Evolutionary conservation across 2,113 vertebrate species (phyloP), one percentile per base, ranked within the genome.

Genomic region (Mesitornis unicolor): DNA sequence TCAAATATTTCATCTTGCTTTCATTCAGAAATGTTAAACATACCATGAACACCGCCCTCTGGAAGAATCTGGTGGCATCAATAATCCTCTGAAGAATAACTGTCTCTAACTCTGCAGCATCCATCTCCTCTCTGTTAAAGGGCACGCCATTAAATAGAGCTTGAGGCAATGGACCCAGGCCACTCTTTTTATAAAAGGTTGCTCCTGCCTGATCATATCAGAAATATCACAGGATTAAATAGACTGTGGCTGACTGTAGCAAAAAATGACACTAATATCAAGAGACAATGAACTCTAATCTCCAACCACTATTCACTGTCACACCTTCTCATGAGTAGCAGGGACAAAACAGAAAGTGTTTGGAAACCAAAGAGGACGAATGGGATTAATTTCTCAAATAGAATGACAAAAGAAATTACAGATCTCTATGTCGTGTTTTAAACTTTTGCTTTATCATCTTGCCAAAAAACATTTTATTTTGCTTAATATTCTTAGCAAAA

Each of bases 81-180:
- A 98, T 98, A 97, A 99, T 99, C 97, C 96, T 99, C 91, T 99
- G 98, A 69, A 99, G 97, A 89, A 99, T 91, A 84, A 98, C 84
- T 9, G 98, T 98, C 97, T 99, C 98, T 67, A 99, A 94, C 57
- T 99, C 98, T 8, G 98, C 97, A 40, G 97, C 97, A 97, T 98
- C 98, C 98, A 99, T 98, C 96, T 99, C 98, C 85, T 99, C 98
- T 36, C 92, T 95, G 71, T 94, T 98, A 93, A 99, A 98, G 67
- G 98, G 98, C 79, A 99, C 97, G 42, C 99, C 99, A 80, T 99
- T 99, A 98, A 99, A 99, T 86, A 99, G 98, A 53, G 96, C 99
- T 95, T 99, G 97, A 86, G 99, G 99, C 84, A 99, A 97, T 2
- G 97, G 84, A 70, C 98, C 99, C 89, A 99, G 97, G 76, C 99